Evolutionary conservation across 1,140 invertebrate species (phyloP), one percentile per base, ranked within the genome.

Genomic region (Caerostris darwini): DNA sequence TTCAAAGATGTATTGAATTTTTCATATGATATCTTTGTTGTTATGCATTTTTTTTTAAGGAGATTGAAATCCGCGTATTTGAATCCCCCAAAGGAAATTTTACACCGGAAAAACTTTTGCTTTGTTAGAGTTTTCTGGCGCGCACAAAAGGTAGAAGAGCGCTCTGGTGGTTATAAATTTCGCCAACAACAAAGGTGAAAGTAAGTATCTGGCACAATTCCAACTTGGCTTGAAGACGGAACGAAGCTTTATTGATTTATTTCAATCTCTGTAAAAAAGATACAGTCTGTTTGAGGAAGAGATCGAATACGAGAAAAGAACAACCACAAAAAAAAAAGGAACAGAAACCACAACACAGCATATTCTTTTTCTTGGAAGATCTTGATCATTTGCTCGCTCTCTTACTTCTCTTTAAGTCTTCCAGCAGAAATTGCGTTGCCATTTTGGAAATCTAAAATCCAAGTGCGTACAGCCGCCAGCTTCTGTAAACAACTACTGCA

Each of bases 211-310:
- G 88, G 88, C 88, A 77, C 34, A 8, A 77, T 57, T 90, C 88
- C 88, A 90, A 90, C 14, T 90, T 90, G 88, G 67, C 67, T 77
- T 90, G 67, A 90, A 90, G 88, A 90, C 88, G n/a, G 57, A 77
- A 67, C 57, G 54, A 12, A 77, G 88, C 50, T 19, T 71, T 90
- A 90, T 90, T 90, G 88, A 90, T 90, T 67, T 71, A 57, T 17
- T 69, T 90, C 88, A 50, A 67, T 57, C 53, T 77, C 6, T 57
- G 67, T n/a, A 90, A 53, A 67, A 54, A 54, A n/a, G n/a, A n/a
- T n/a, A n/a, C n/a, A n/a, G 14, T 14, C 14, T 10, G 17, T 5
- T 19, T 50, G 19, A 19, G 7, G 58, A n/a, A 19, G 85, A 58
- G 50, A 87, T 87, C 58, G 61, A 87, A 87, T 87, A 56, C 57